Evolutionary conservation across 2,888 invertebrate species (phyloP).

Genomic region (Pseudococcus viburni): DNA sequence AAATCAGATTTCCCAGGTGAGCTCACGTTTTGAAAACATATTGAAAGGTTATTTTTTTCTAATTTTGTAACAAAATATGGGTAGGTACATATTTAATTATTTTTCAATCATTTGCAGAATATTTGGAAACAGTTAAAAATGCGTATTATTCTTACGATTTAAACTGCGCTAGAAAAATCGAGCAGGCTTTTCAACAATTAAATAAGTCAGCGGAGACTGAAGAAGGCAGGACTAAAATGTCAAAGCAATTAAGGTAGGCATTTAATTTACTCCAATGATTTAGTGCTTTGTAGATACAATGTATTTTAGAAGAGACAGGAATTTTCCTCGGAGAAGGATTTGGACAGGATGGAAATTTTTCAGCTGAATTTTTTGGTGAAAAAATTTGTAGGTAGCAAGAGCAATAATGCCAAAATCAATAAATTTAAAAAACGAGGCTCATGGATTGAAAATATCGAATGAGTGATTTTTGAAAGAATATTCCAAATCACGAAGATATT

Average conservation of each 20-base stretch:
- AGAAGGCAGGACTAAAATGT: neutral
- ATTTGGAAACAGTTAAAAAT: constrained; percentile 1
- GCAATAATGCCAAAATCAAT: no score
- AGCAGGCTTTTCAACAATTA: neutral
- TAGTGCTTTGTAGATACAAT: no score
- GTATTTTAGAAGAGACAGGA: no score
- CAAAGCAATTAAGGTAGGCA: neutral
- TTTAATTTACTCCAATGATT: neutral
- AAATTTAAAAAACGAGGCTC: no score
- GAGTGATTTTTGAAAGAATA: no score
- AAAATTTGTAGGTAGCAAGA: no score
- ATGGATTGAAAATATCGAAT: no score
- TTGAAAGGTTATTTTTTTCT: no score
- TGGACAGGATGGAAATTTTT: neutral
- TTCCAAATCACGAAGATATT: no score
- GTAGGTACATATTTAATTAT: neutral
- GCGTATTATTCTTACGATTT: neutral
- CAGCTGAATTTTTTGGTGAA: no score
- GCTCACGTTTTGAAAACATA: neutral
- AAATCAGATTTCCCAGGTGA: constrained; percentile 86
- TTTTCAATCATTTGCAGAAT: neutral
- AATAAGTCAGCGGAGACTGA: neutral
- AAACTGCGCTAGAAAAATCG: neutral
- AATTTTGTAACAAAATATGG: no score
- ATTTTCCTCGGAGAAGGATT: no score